Base-by-base conservation (phyloP, 2,888 invertebrate genomes). In the Tetranychus truncatus region DNA sequence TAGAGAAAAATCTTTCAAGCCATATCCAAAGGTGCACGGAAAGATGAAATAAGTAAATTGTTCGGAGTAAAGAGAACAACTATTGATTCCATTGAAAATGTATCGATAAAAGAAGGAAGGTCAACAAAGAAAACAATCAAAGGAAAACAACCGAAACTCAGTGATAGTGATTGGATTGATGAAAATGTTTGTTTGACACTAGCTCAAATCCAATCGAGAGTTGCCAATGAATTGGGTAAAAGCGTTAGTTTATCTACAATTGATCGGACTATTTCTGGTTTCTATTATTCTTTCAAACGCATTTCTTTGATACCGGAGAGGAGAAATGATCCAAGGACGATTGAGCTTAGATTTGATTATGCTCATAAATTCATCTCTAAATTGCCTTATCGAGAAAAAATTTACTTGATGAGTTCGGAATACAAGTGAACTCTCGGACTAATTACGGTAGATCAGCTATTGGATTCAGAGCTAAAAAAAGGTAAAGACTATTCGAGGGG, bases 381-480 rank as follows among this genome's bases (percentile, higher is more conserved):
- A 24, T 72, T 21, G 3, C 44, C 45, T 11, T n/a, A 21, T 34
- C 5, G 45, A 46, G 55, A 73, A 15, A 73, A 73, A 65, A 73
- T 73, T 15, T 46, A 20, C 21, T 73, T 73, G 55, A 73, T 73
- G 73, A 73, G 45, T 34, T 4, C 9, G 73, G 73, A 6, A 55
- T 73, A 3, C 8, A 21, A 6, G 73, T 73, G 9, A 21, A 6
- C 1, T 20, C 73, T 11, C 46, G 73, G 55, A 4, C 15, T 8
- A 46, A 7, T 15, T 55, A 65, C 21, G 73, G 73, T 11, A 3
- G 65, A 1, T 46, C 73, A 8, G 15, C 46, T 9, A 46, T 11
- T 21, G 73, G 73, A 6, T 18, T 6, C 1, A 45, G 45, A 65
- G 73, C 73, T 15, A 73, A 55, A 46, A 55, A 34, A 73, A 46